A percentile compares a stretch with the other conserved stretches of the same genome.
These are phyloP conservation scores for Orycteropus afer DNA, from an alignment of 2,113 vertebrate genomes.

Conservation along the genomic window DNA sequence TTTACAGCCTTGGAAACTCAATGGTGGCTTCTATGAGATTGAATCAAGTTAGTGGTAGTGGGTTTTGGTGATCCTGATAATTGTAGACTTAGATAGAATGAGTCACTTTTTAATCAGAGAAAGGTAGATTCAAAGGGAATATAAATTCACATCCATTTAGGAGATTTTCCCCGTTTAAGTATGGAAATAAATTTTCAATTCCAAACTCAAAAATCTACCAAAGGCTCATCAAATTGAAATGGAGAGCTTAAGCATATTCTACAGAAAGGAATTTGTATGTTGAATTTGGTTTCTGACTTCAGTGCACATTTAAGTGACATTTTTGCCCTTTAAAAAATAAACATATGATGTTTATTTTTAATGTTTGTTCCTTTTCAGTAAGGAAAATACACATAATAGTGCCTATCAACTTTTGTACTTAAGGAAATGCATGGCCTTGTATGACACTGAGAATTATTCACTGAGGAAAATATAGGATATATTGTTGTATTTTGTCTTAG, in stretches of 20 bases:
- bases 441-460: neutral
- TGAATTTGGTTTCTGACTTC: neutral
- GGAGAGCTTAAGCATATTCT: constrained; percentile 7
- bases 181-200: constrained; percentile 65
- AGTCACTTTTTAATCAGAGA: constrained; percentile 44
- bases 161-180: neutral
- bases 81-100: constrained; percentile 30
- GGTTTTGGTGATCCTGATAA: neutral
- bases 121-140: neutral
- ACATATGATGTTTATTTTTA: no score
- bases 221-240: constrained; percentile 1
- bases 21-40: no score
- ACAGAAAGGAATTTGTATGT: neutral
- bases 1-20: no score
- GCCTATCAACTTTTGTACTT: neutral
- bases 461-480: neutral
- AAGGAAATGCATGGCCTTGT: neutral
- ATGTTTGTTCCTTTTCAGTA: neutral
- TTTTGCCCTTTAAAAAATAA: constrained; percentile 43
- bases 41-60: no score
- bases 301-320: neutral
- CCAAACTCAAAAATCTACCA: neutral
- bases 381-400: neutral
- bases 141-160: constrained; percentile 30
- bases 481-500: neutral